Conservation (phyloP, 1,140 invertebrate genomes). For the Drosophila cardini region DNA sequence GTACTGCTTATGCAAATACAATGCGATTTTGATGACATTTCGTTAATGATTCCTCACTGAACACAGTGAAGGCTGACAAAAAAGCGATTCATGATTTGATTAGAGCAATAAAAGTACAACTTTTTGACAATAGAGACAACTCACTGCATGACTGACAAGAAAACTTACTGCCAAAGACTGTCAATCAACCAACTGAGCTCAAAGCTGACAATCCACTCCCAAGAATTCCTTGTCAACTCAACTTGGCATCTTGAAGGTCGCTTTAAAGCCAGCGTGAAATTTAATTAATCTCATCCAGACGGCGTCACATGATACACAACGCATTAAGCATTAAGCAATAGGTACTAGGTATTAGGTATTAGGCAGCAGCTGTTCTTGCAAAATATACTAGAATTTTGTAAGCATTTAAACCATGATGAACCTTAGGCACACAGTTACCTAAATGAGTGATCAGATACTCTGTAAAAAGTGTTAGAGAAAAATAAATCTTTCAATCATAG, state of each 20-base stretch:
- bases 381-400: conserved; percentile 57
- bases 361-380: conserved; percentile 58
- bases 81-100: conserved; percentile 52
- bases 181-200: conserved; percentile 59
- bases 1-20: conserved; percentile 60
- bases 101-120: conserved; percentile 53
- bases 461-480: not conserved
- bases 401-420: conserved; percentile 66
- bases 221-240: not conserved
- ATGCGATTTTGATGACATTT: conserved; percentile 45
- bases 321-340: conserved; percentile 60
- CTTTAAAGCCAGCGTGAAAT: conserved; percentile 63
- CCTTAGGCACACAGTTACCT: conserved; percentile 2
- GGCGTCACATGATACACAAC: conserved; percentile 57
- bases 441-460: not conserved
- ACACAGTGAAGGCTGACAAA: conserved; percentile 35
- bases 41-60: conserved; percentile 55
- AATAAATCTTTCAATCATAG: too few relatives aligned
- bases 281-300: conserved; percentile 61
- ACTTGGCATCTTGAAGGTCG: conserved; percentile 50
- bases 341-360: conserved; percentile 41
- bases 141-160: conserved; percentile 50
- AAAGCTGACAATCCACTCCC: conserved; percentile 1
- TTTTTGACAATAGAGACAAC: conserved; percentile 43
- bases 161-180: conserved; percentile 45